Base-by-base conservation (phyloP, 2,888 invertebrate genomes). In the Drosophila lutescens region DNA sequence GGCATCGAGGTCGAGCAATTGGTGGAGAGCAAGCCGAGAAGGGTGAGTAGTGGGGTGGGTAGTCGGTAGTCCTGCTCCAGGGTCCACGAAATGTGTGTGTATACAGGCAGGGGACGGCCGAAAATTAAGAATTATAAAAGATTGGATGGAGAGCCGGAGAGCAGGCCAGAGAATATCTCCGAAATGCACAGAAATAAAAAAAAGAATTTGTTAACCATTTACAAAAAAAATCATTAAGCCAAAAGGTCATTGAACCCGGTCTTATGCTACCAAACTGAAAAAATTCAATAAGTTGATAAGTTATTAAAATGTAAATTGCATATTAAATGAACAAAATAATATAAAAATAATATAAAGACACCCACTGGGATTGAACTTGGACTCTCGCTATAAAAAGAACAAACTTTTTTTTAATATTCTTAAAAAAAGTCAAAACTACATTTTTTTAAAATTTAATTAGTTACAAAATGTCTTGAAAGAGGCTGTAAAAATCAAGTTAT, bases 1-100 rank as follows among this genome's bases (percentile, higher is more conserved):
- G 94, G 94, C 89, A 93, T 94, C 92, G 94, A 94, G 93, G 94
- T 94, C 92, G 94, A 94, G 89, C 94, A 93, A 91, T 86, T 90
- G 83, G 87, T 90, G 67, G 94, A 94, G 91, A 94, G 94, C 92
- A 94, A 94, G 84, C 94, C 94, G 66, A 93, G 93, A 93, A 94
- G 94, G 94, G 94, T 94, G 91, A 93, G 93, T 93, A 53, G 34
- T 20, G 49, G 49, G 34, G 38, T 15, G 54, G 26, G 46, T 6
- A 17, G 41, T 20, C 12, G 17, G 43, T 23, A 43, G 44, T 60
- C 32, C 51, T 49, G 49, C 49, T 34, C 13, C 49, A 49, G 49
- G 49, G 49, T 34, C 49, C 49, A 49, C 6, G 34, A 49, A 49
- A 34, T 49, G 49, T 49, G 36, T 63, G 32, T 57, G 65, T 53